Evolutionary conservation across 2,888 invertebrate species (phyloP), one percentile per base, ranked within the genome.

Genomic region (Sipunculus nudus): DNA sequence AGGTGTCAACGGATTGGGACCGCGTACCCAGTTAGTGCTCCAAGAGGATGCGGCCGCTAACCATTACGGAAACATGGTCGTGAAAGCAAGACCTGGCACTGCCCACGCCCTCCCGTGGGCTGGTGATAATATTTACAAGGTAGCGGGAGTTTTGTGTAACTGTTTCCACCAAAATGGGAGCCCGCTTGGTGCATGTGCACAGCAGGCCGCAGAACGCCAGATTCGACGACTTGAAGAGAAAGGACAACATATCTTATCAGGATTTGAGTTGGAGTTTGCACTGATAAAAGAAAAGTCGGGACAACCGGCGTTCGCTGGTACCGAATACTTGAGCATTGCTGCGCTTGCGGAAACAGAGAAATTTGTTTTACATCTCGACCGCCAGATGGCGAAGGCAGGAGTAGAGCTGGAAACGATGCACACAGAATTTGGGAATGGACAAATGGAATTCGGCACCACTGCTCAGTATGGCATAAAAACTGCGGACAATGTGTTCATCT

Each of bases 391-490:
- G 1, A 40, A 26, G n/a, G 38, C 48, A 31, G 54, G 45, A 19
- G 32, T 63, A 2, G 50, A 63, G 6, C 21, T 59, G 32, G 19
- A 23, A 13, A 19, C 31, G 3, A 28, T 60, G 6, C 4, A 19
- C 13, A 19, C 26, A 13, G 63, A 60, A 29, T 26, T 39, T 29
- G 55, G 41, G 31, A n/a, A 4, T 10, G 61, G 65, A 29, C 58
- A 63, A 48, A 43, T 62, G 26, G 65, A 65, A 31, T 28, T 62
- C 6, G 35, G 40, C 3, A 23, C 49, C 35, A 25, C 43, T 19
- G 53, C 65, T 16, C 26, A 28, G 13, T 23, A 31, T 29, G 65
- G 61, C 19, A 53, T 62, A 1, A 46, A 47, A 6, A 25, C 49
- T 10, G 53, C 48, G 13, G 65, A 65, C 39, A 40, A 29, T 10